Conservation (phyloP, 2,797 vertebrate genomes). For the Antrozous pallidus region DNA sequence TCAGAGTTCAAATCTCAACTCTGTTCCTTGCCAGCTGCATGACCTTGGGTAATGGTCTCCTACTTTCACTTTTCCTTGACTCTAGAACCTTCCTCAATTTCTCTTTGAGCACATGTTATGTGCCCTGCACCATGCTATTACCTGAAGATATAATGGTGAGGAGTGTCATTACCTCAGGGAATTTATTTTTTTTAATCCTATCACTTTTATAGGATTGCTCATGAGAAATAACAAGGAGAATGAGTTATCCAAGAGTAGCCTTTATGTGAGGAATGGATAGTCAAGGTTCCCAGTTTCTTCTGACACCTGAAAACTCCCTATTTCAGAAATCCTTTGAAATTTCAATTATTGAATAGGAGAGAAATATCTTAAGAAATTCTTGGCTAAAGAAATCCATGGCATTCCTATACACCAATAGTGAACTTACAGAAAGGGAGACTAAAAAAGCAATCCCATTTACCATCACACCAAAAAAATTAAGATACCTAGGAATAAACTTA, state of each 20-base stretch:
- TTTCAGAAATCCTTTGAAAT: not conserved
- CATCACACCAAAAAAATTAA: too few relatives aligned
- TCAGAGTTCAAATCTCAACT: conserved; percentile 5
- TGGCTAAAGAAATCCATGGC: too few relatives aligned
- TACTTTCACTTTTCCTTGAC: not conserved
- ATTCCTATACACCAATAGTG: too few relatives aligned
- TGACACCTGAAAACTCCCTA: not conserved
- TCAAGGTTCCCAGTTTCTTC: not conserved
- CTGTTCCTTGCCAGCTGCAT: not conserved
- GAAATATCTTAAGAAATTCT: not conserved
- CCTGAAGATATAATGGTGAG: not conserved
- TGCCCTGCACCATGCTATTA: not conserved
- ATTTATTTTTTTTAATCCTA: not conserved
- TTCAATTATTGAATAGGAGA: not conserved
- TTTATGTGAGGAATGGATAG: not conserved
- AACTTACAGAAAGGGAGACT: too few relatives aligned
- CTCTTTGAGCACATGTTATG: not conserved
- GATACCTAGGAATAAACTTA: too few relatives aligned
- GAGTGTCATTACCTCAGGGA: not conserved
- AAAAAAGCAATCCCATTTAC: too few relatives aligned
- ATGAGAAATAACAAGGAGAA: not conserved
- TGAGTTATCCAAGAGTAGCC: not conserved
- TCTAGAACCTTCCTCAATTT: not conserved
- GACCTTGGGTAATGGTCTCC: not conserved
- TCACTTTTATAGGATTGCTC: not conserved